A percentile compares a stretch with the other conserved stretches of the same genome.
Conservation (phyloP, 2,888 invertebrate species). For the Neoascia interrupta region DNA sequence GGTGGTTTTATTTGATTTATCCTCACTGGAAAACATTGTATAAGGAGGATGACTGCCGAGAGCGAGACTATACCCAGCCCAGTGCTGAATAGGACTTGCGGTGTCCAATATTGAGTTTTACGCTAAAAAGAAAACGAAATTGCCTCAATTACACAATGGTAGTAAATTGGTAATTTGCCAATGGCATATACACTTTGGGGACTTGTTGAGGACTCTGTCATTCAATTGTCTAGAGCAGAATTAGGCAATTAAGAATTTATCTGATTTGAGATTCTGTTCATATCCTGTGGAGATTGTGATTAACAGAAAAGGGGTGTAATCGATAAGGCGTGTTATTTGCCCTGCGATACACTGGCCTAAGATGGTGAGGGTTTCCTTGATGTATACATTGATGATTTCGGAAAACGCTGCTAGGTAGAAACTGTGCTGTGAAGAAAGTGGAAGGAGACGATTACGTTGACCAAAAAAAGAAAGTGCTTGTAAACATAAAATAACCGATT, state of each 20-base stretch:
- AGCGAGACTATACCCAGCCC: too few relatives aligned
- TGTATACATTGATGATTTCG: too few relatives aligned
- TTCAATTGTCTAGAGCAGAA: constrained; percentile 26
- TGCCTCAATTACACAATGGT: constrained; percentile 58
- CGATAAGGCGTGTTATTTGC: too few relatives aligned
- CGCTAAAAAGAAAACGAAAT: constrained; percentile 53
- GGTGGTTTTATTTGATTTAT: constrained; percentile 54
- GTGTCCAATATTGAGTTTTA: constrained; percentile 59
- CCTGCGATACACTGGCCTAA: too few relatives aligned
- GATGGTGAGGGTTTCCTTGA: too few relatives aligned
- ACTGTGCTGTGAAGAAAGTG: too few relatives aligned
- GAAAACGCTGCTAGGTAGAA: too few relatives aligned
- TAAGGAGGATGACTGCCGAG: constrained; percentile 4
- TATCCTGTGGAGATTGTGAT: too few relatives aligned
- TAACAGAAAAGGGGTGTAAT: too few relatives aligned
- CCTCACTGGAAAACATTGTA: constrained; percentile 1
- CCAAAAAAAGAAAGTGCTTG: too few relatives aligned
- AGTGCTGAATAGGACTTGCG: constrained; percentile 3
- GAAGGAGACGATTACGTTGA: too few relatives aligned
- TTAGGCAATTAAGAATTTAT: constrained; percentile 43
- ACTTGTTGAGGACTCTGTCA: constrained; percentile 25
- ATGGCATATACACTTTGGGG: constrained; percentile 29
- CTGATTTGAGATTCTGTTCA: constrained; percentile 16
- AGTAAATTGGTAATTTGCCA: constrained; percentile 58
- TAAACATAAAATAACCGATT: too few relatives aligned